Base-by-base conservation (phyloP, 2,888 invertebrate species). In the Fragum sueziense region DNA sequence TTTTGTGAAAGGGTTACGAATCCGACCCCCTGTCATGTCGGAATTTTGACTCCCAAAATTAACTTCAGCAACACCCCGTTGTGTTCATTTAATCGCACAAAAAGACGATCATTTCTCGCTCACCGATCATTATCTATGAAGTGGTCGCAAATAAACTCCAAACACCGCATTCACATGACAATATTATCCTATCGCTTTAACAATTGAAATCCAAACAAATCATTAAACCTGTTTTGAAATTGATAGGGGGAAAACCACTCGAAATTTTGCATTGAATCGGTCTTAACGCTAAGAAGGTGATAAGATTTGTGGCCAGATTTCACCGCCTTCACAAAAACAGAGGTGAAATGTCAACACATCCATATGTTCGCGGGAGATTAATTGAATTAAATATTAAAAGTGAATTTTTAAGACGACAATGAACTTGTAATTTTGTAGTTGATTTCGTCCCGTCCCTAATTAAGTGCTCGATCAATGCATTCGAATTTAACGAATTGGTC, bases 171-270 rank as follows among this genome's bases (percentile, higher is more conserved):
- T 72, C 62, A 68, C 51, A 69, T 59, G 76, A 72, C 80, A 80
- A 69, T 70, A 52, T 52, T 31, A 52, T 69, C 51, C 52, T 27
- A 31, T 51, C 22, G 51, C 52, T 7, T 57, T n/a, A 33, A 80
- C 80, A 82, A 82, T 82, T 65, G 57, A 61, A 78, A 65, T 59
- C 76, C 76, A 82, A 82, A 82, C 82, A 82, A 82, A 82, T 78
- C 74, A 82, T 82, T 82, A 82, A 82, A 70, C 34, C 41, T 51
- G 62, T 70, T 70, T 82, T 78, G 81, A 81, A 78, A 82, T 33
- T 67, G 78, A 78, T 78, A 75, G 76, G 37, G 47, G 69, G 29
- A 72, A 70, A 78, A 78, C 75, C 47, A 33, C 76, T 67, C 41
- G 27, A 79, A 41, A 73, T 59, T 65, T 47, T 76, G 65, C 65